These are phyloP conservation scores for Scytalopus superciliaris DNA, from an alignment of 2,113 vertebrate genomes.

Conservation along the genomic window DNA sequence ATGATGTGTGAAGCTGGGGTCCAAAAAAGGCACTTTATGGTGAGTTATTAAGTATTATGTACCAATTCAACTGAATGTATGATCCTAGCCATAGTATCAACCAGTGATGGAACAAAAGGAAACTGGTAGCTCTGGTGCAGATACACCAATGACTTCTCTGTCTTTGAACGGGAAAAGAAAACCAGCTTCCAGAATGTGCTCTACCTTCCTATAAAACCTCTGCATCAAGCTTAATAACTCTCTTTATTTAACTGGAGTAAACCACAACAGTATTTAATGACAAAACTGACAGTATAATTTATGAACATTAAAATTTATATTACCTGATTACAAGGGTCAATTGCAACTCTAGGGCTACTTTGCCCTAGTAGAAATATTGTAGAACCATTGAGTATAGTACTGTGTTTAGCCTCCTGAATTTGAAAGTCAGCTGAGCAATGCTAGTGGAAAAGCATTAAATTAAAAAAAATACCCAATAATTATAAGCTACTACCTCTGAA, in stretches of 20 bases:
- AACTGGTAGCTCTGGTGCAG: not conserved
- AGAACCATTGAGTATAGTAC: not conserved
- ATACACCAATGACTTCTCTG: not conserved
- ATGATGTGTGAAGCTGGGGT: not conserved
- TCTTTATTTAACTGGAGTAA: not conserved
- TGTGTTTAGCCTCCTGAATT: not conserved
- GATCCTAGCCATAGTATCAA: not conserved
- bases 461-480: not conserved
- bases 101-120: not conserved
- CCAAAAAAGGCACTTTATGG: not conserved
- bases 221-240: not conserved
- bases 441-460: not conserved
- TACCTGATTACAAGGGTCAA: not conserved
- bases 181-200: not conserved
- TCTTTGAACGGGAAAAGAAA: not conserved
- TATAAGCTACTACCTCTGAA: slow-evolving; percentile 7
- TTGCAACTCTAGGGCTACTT: not conserved
- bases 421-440: not conserved
- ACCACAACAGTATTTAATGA: not conserved
- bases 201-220: not conserved
- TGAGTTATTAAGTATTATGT: not conserved
- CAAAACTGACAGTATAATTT: not conserved
- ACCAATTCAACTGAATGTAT: not conserved
- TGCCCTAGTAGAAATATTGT: not conserved
- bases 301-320: not conserved